These are phyloP conservation scores for Amblyjoppa proteus DNA, from an alignment of 2,888 invertebrate genomes.

Conservation along the genomic window DNA sequence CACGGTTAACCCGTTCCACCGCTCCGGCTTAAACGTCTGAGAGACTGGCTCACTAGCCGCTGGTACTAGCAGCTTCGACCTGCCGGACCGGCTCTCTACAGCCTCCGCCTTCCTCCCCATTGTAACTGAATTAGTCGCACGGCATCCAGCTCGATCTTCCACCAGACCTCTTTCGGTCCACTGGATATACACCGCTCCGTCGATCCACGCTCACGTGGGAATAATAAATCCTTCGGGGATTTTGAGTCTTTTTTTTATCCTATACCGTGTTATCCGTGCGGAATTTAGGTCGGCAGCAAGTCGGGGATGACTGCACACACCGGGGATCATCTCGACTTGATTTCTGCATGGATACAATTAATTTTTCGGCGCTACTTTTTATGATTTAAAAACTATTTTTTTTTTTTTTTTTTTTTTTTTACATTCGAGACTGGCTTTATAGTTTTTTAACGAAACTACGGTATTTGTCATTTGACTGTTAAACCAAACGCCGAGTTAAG, in stretches of 20 bases:
- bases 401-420: too few relatives aligned
- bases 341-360: too few relatives aligned
- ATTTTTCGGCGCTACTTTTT: too few relatives aligned
- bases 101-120: constrained; percentile 24
- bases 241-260: background rate
- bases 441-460: too few relatives aligned
- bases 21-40: constrained; percentile 60
- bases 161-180: constrained; percentile 37
- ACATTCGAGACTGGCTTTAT: too few relatives aligned
- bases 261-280: background rate
- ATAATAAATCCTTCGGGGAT: constrained; percentile 1
- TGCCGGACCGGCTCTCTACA: constrained; percentile 28
- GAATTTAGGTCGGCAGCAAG: background rate
- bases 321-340: too few relatives aligned
- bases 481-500: background rate
- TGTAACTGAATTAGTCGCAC: constrained; percentile 65
- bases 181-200: background rate
- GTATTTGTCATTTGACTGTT: too few relatives aligned
- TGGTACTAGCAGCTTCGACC: constrained; percentile 25
- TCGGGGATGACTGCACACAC: too few relatives aligned
- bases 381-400: too few relatives aligned
- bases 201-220: background rate
- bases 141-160: constrained; percentile 60
- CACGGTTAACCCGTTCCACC: constrained; percentile 55
- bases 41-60: constrained; percentile 50